A percentile compares a stretch with the other conserved stretches of the same genome.
phyloP scores from a whole-genome alignment of 2,888 invertebrate genomes.

The Pecten maximus region DNA sequence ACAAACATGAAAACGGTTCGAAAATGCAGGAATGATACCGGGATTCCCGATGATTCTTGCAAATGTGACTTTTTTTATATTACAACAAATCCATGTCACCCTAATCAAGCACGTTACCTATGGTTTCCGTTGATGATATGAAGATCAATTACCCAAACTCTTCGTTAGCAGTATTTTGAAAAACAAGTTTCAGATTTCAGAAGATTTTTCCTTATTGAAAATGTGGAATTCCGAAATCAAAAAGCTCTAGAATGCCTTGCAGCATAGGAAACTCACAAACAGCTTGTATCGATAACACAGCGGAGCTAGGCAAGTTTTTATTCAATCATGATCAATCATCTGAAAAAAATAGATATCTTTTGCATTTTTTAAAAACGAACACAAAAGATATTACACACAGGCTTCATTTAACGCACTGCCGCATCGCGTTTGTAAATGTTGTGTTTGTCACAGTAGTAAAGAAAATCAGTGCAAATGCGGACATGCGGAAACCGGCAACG shows the following conservation, averaged over 20 bases:
- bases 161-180: not conserved
- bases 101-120: constrained; percentile 18
- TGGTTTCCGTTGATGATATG: constrained; percentile 3
- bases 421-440: not conserved
- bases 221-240: not conserved
- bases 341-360: not conserved
- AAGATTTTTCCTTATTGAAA: not conserved
- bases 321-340: not conserved
- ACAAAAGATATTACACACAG: not conserved
- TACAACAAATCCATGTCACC: not conserved
- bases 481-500: not conserved
- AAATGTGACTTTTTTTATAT: not conserved
- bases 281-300: not conserved
- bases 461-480: not conserved
- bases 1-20: not conserved
- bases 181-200: constrained; percentile 20
- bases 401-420: not conserved
- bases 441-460: not conserved
- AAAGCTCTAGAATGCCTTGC: not conserved
- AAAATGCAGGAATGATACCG: not conserved
- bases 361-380: not conserved
- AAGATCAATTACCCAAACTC: not conserved
- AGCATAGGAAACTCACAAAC: not conserved
- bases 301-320: not conserved
- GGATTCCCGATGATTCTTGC: not conserved